Evolutionary conservation across 2,888 invertebrate genomes (phyloP).

Genomic region (Agrenia bidenticulata): DNA sequence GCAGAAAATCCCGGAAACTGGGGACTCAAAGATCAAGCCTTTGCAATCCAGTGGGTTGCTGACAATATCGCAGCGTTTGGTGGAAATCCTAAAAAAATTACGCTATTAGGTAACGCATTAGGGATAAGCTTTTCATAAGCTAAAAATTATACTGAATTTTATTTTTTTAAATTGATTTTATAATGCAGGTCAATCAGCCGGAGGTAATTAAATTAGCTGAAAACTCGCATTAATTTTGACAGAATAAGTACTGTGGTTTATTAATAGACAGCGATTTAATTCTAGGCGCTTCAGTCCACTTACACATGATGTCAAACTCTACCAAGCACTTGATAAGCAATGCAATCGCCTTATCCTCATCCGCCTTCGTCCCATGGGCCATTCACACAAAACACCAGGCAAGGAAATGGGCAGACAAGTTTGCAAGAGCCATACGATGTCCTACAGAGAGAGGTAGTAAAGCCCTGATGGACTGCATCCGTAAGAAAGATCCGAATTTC

Average conservation of each 20-base stretch:
- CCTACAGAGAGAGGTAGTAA: slow-evolving; percentile 27
- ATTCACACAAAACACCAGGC: slow-evolving; percentile 35
- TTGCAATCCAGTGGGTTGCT: slow-evolving; percentile 32
- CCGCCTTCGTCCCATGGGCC: slow-evolving; percentile 34
- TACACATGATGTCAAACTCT: slow-evolving; percentile 38
- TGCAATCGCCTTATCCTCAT: slow-evolving; percentile 33
- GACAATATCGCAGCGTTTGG: slow-evolving; percentile 32
- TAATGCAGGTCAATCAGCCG: neutral
- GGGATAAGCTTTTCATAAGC: neutral
- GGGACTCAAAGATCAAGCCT: slow-evolving; percentile 33
- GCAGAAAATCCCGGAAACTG: slow-evolving; percentile 33
- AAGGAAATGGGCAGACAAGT: slow-evolving; percentile 31
- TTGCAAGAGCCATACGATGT: slow-evolving; percentile 35
- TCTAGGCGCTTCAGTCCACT: slow-evolving; percentile 20
- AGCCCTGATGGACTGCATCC: slow-evolving; percentile 31
- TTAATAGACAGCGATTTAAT: neutral
- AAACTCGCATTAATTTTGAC: no score
- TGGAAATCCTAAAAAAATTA: slow-evolving; percentile 26
- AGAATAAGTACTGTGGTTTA: no score
- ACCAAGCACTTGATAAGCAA: slow-evolving; percentile 29
- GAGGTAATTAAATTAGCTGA: slow-evolving; percentile 2
- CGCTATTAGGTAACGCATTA: slow-evolving; percentile 23
- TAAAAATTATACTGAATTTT: neutral
- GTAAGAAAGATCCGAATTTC: slow-evolving; percentile 26
- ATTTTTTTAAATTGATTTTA: neutral